phyloP scores from a whole-genome alignment of 2,113 vertebrate species.

The Protobothrops flavoviridis region DNA sequence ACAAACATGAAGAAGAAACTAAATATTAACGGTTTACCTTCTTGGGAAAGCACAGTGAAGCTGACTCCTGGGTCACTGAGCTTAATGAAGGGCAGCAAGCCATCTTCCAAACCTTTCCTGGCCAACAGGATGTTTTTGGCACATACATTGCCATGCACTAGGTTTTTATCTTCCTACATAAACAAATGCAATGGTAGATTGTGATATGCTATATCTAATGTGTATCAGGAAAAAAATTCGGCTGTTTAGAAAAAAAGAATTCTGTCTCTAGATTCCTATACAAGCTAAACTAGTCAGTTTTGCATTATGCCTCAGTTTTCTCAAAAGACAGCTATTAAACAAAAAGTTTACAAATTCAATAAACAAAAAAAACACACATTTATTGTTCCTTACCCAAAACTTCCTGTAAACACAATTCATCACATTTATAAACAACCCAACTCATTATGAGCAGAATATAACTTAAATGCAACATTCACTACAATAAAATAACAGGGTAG shows the following conservation, averaged over 20 bases:
- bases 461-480: background rate
- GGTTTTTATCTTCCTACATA: constrained; percentile 82
- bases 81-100: constrained; percentile 83
- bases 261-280: background rate
- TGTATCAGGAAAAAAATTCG: background rate
- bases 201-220: rapidly evolving
- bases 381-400: background rate
- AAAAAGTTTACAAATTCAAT: background rate
- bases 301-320: background rate
- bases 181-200: rapidly evolving
- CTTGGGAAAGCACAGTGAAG: constrained; percentile 78
- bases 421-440: background rate
- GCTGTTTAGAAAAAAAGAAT: background rate
- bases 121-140: constrained; percentile 90
- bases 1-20: background rate
- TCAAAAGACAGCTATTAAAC: background rate
- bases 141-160: constrained; percentile 91
- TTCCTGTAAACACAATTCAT: background rate
- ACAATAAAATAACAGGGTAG: background rate
- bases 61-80: constrained; percentile 89
- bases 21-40: constrained; percentile 69
- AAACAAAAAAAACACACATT: background rate
- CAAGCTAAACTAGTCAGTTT: background rate
- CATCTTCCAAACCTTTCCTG: constrained; percentile 76
- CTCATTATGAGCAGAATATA: background rate